A percentile compares a stretch with the other conserved stretches of the same genome.
phyloP scores from a whole-genome alignment of 2,113 vertebrate genomes.

The Merops nubicus region DNA sequence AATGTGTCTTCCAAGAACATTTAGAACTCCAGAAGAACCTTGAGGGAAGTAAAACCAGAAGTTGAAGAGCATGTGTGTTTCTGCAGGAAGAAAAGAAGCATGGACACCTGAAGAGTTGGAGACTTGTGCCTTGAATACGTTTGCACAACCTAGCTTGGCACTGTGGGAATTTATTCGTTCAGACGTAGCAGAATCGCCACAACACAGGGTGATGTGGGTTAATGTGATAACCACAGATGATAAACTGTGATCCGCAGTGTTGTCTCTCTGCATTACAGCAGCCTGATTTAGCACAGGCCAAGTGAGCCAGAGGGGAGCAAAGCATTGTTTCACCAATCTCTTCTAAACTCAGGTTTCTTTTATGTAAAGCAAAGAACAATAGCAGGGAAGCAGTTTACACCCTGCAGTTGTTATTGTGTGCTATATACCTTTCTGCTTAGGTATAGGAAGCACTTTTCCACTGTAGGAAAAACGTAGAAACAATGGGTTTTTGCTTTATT shows the following conservation, averaged over 20 bases:
- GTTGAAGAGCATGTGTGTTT: neutral
- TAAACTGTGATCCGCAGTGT: neutral
- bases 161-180: neutral
- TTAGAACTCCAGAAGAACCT: neutral
- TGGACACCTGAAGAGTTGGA: neutral
- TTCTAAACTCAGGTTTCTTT: neutral
- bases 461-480: neutral
- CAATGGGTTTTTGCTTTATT: neutral
- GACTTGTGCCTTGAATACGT: neutral
- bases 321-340: neutral
- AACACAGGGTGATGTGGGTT: neutral
- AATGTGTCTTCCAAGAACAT: neutral
- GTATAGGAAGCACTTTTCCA: no score
- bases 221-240: neutral
- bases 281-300: neutral
- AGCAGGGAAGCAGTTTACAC: neutral
- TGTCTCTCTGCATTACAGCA: neutral
- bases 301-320: neutral
- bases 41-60: neutral
- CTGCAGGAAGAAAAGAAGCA: neutral
- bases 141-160: neutral
- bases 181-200: neutral
- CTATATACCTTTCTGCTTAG: neutral
- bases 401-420: fast-evolving
- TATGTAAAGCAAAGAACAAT: neutral